Percentiles rank a stretch among this genome's conserved stretches.
Conservation (phyloP, 2,113 vertebrate species). For the Rhinolophus ferrumequinum region DNA sequence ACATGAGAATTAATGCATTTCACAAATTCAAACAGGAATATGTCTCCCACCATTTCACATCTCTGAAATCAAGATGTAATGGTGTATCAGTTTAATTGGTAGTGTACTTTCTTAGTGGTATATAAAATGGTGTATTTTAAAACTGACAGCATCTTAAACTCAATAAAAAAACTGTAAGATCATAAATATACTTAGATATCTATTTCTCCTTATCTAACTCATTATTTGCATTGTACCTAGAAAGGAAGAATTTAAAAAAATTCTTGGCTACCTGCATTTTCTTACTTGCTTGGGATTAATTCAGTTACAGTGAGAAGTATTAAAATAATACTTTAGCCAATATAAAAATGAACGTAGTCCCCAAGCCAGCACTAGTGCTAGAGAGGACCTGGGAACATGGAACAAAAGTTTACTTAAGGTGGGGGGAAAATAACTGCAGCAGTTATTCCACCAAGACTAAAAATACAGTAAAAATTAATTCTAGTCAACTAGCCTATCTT, state of each 20-base stretch:
- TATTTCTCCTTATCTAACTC: background rate
- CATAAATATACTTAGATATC: background rate
- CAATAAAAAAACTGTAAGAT: background rate
- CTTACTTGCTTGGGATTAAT: background rate
- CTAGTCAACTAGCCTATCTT: background rate
- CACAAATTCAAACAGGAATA: background rate
- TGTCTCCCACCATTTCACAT: background rate
- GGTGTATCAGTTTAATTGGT: background rate
- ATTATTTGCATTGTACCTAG: background rate
- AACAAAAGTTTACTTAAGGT: background rate
- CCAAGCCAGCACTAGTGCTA: background rate
- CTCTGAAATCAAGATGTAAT: background rate
- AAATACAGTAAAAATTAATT: background rate
- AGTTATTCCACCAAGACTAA: background rate
- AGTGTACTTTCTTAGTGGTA: background rate
- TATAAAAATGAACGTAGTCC: background rate
- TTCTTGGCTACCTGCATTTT: background rate
- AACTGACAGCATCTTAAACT: background rate
- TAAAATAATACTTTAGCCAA: background rate
- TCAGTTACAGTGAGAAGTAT: background rate
- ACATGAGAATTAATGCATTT: background rate
- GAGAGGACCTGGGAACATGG: background rate
- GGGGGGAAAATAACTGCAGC: fast-evolving
- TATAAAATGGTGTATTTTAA: background rate
- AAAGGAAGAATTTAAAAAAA: background rate